Percentiles rank a stretch among this genome's conserved stretches.
phyloP scores from a whole-genome alignment of 2,888 invertebrate species.

The Onthophagus sagittarius region DNA sequence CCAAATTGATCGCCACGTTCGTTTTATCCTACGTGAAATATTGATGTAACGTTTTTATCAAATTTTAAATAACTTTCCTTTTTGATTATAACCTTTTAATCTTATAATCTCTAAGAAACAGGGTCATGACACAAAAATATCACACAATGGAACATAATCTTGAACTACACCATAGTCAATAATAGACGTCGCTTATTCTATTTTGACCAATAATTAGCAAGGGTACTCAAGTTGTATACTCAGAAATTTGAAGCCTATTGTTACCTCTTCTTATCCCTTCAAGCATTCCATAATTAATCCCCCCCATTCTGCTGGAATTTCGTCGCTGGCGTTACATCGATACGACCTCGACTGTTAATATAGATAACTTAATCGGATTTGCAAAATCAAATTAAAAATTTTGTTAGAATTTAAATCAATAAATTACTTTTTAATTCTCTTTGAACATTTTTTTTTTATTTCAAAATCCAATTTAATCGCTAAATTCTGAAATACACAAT shows the following conservation, averaged over 20 bases:
- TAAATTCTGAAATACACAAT: no score
- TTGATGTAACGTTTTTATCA: neutral
- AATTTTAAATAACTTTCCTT: neutral
- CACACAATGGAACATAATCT: no score
- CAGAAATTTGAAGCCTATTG: neutral
- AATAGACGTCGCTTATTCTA: neutral
- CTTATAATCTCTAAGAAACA: no score
- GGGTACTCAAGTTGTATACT: neutral
- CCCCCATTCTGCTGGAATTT: neutral
- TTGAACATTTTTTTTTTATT: no score
- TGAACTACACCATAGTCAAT: no score
- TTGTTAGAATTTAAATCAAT: no score
- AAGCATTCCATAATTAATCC: neutral
- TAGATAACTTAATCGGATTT: neutral
- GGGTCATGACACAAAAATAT: no score
- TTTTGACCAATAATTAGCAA: neutral
- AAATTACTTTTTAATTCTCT: no score
- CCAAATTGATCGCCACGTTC: conserved; percentile 1
- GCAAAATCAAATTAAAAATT: neutral
- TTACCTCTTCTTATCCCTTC: neutral
- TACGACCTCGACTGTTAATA: neutral
- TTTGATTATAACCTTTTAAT: no score
- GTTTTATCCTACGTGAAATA: neutral
- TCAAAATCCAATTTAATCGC: no score
- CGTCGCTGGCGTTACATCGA: neutral